phyloP scores from a whole-genome alignment of 2,797 vertebrate species.

The Takifugu rubripes region DNA sequence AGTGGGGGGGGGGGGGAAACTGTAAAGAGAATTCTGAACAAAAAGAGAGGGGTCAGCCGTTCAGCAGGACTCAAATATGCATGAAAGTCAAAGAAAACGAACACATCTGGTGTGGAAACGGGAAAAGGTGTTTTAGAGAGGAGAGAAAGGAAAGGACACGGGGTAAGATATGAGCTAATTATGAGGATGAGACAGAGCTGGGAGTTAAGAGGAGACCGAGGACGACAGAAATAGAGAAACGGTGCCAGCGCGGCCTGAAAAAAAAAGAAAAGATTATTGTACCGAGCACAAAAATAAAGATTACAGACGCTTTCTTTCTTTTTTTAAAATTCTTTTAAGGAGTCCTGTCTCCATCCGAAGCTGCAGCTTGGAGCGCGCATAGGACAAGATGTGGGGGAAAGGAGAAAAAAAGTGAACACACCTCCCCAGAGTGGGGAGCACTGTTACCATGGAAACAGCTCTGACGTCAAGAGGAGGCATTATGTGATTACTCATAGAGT shows the following conservation, averaged over 20 bases:
- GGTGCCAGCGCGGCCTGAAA: slow-evolving; percentile 9
- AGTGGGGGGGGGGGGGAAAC: slow-evolving; percentile 33
- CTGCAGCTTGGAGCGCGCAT: slow-evolving; percentile 45
- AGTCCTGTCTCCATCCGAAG: slow-evolving; percentile 53
- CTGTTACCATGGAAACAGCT: slow-evolving; percentile 70
- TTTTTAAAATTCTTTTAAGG: slow-evolving; percentile 25
- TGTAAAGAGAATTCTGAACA: slow-evolving; percentile 39
- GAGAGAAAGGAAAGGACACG: slow-evolving; percentile 30
- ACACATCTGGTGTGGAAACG: slow-evolving; percentile 54
- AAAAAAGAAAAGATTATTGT: slow-evolving; percentile 46
- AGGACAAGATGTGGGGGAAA: slow-evolving; percentile 57
- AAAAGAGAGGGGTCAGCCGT: slow-evolving; percentile 38
- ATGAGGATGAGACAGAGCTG: slow-evolving; percentile 38
- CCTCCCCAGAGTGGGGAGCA: slow-evolving; percentile 70
- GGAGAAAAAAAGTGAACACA: slow-evolving; percentile 41
- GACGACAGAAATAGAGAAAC: slow-evolving; percentile 40
- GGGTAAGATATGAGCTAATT: slow-evolving; percentile 40
- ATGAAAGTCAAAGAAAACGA: slow-evolving; percentile 57
- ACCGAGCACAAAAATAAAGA: slow-evolving; percentile 20
- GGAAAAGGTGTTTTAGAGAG: slow-evolving; percentile 50
- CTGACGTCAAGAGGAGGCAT: slow-evolving; percentile 77
- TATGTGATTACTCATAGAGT: slow-evolving; percentile 80
- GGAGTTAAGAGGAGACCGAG: slow-evolving; percentile 38
- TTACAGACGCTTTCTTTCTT: slow-evolving; percentile 13
- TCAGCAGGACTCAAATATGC: slow-evolving; percentile 50